A percentile compares a stretch with the other conserved stretches of the same genome.
Conservation (phyloP, 1,140 invertebrate species). For the Pemphigus obesinymphae region DNA sequence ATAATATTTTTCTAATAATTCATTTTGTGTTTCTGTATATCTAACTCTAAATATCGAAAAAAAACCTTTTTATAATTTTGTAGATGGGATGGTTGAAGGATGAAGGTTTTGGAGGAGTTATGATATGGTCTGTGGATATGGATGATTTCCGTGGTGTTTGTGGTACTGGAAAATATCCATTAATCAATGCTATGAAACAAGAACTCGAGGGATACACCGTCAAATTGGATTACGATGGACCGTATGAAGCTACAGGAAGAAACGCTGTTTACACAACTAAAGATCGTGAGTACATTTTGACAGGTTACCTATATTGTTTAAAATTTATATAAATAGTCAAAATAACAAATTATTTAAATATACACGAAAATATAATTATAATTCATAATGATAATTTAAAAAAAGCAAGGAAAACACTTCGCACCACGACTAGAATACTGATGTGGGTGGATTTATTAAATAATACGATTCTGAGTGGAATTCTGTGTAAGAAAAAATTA, state of each 20-base stretch:
- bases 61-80: constrained; percentile 42
- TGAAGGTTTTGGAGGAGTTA: constrained; percentile 89
- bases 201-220: constrained; percentile 80
- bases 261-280: constrained; percentile 76
- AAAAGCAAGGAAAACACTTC: too few relatives aligned
- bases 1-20: too few relatives aligned
- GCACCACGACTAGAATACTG: too few relatives aligned
- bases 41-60: too few relatives aligned
- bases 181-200: constrained; percentile 80
- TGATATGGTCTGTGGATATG: constrained; percentile 96
- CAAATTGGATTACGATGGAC: constrained; percentile 78
- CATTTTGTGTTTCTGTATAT: not conserved
- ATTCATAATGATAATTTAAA: too few relatives aligned
- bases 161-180: constrained; percentile 83
- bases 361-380: too few relatives aligned
- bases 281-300: constrained; percentile 66
- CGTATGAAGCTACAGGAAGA: constrained; percentile 68
- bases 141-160: constrained; percentile 89
- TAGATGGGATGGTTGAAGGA: constrained; percentile 92
- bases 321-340: too few relatives aligned
- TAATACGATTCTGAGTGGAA: too few relatives aligned
- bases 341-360: too few relatives aligned
- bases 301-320: too few relatives aligned
- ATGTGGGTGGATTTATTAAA: too few relatives aligned
- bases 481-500: too few relatives aligned